Base-by-base conservation (phyloP, 1,140 invertebrate species). In the Heterodera schachtii region DNA sequence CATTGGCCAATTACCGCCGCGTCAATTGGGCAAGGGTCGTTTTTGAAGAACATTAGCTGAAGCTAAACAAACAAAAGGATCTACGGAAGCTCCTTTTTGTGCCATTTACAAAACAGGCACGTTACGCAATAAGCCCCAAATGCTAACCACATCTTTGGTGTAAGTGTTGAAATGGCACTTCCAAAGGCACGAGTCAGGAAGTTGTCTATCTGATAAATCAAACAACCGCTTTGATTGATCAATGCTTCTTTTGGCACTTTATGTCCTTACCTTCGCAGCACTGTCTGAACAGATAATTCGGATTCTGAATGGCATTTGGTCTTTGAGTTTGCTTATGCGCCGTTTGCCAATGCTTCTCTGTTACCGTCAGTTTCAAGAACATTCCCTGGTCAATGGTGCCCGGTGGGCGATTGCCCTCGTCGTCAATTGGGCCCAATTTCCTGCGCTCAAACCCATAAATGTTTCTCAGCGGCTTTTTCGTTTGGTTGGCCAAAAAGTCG, bases 121-220 rank as follows among this genome's bases (percentile, higher is more conserved):
- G 1, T 31, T 31, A 31, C 31, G 31, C 31, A 31, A 31, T 31
- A 31, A 11, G 74, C 60, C 43, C 52, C 57, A 73, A 6, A 71
- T 74, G 43, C 49, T 73, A 77, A 90, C 88, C 21, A 82, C 74
- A 52, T 89, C 78, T 80, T 89, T 89, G 41, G 80, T 90, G 80
- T 82, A 89, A 7, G 73, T 76, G 73, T 83, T 86, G 67, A 90
- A 89, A 49, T 88, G 81, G 73, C 88, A 89, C 75, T 89, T 89
- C 31, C 73, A 66, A 3, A 89, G 82, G 67, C 88, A 89, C 5
- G 87, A 81, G 75, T 89, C 88, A 9, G 88, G 88, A 16, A 89
- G 81, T 31, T 83, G 82, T 13, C 88, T 81, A 75, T 89, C 87
- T 78, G 31, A 44, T 8, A 85, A 43, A 69, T 82, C 81, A 60